Conservation (phyloP, 2,113 vertebrate species). For the Recurvirostra avosetta region DNA sequence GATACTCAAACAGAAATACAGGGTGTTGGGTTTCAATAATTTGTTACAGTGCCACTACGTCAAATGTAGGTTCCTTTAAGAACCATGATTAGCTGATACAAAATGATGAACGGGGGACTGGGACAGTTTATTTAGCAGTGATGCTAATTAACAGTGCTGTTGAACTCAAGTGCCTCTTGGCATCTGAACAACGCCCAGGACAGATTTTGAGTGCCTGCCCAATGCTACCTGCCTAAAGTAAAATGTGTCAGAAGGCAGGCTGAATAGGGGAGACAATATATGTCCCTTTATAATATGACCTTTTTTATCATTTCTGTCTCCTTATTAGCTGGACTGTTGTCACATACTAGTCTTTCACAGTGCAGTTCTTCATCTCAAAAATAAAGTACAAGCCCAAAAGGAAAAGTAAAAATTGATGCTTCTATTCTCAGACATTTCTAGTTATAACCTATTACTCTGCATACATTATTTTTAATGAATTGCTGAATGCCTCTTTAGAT, state of each 20-base stretch:
- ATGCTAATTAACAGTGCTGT: constrained; percentile 14
- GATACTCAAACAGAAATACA: neutral
- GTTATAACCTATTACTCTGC: constrained; percentile 4
- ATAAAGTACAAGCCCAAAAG: neutral
- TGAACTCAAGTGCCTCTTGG: neutral
- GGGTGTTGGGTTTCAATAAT: neutral
- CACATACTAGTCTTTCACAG: neutral
- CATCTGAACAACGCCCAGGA: neutral
- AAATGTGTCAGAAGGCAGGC: neutral
- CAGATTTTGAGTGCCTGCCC: neutral
- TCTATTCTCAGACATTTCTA: neutral
- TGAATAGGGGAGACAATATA: neutral
- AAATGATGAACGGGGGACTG: neutral
- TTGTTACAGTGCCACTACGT: neutral
- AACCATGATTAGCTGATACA: neutral
- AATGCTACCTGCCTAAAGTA: neutral
- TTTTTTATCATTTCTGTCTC: neutral
- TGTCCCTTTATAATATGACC: neutral
- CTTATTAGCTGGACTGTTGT: neutral
- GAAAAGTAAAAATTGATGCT: neutral
- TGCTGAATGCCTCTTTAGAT: neutral
- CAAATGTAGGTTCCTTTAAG: neutral
- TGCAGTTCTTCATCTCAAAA: neutral
- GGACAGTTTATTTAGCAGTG: neutral
- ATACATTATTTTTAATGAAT: constrained; percentile 29